Percentiles rank a stretch among this genome's conserved stretches.
These are phyloP conservation scores for Ectropis crepuscularia DNA, from an alignment of 2,888 invertebrate genomes.

Conservation along the genomic window DNA sequence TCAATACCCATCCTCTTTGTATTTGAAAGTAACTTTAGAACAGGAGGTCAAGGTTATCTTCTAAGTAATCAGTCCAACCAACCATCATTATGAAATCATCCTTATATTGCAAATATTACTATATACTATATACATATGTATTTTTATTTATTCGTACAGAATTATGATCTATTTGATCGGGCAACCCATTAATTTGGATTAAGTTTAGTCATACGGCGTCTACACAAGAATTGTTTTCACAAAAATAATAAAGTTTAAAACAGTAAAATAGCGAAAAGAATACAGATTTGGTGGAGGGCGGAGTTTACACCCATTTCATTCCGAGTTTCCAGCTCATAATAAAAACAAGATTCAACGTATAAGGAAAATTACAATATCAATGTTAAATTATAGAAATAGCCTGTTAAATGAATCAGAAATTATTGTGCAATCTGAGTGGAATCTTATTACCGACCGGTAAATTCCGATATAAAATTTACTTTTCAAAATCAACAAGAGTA, in stretches of 20 bases:
- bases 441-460: neutral
- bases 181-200: too few relatives aligned
- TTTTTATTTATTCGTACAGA: too few relatives aligned
- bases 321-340: neutral
- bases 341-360: neutral
- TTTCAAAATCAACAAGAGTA: conserved; percentile 24
- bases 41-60: neutral
- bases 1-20: too few relatives aligned
- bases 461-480: conserved; percentile 21
- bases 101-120: neutral
- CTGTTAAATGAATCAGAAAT: neutral
- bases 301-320: too few relatives aligned
- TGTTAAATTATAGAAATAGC: neutral
- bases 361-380: conserved; percentile 1
- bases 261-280: too few relatives aligned
- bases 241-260: neutral
- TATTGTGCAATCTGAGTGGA: neutral
- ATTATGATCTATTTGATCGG: too few relatives aligned
- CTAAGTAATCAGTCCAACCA: neutral
- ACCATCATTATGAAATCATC: neutral
- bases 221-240: neutral
- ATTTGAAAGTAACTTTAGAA: conserved; percentile 3
- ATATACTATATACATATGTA: too few relatives aligned
- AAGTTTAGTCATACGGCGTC: too few relatives aligned
- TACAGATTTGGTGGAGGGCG: too few relatives aligned